These are phyloP conservation scores for Ryuthela nishihirai DNA, from an alignment of 2,888 invertebrate species.

Conservation along the genomic window DNA sequence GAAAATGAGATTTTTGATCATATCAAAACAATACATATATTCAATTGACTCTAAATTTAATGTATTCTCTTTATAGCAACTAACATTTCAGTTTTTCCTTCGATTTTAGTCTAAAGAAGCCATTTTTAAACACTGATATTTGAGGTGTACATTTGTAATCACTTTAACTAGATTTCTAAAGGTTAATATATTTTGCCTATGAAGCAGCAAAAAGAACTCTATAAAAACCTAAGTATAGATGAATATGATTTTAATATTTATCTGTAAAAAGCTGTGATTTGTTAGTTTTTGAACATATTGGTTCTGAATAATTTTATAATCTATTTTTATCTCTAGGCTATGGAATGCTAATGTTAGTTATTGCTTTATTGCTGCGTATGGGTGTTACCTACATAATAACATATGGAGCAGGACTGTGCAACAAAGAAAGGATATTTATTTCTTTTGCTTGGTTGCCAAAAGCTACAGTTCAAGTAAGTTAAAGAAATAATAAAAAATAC, in stretches of 20 bases:
- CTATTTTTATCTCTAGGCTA: slow-evolving; percentile 5
- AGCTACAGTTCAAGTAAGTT: slow-evolving; percentile 80
- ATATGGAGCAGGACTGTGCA: slow-evolving; percentile 58
- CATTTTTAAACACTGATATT: no score
- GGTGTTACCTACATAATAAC: slow-evolving; percentile 8
- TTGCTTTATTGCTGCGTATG: slow-evolving; percentile 17
- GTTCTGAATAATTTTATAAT: neutral
- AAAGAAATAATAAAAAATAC: neutral
- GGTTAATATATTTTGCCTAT: no score
- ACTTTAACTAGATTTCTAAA: no score
- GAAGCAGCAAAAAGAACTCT: no score
- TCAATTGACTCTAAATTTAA: no score
- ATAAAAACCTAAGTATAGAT: no score
- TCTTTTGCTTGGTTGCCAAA: slow-evolving; percentile 92
- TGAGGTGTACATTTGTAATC: no score
- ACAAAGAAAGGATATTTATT: slow-evolving; percentile 86
- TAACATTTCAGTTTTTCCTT: no score
- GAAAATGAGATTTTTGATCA: no score
- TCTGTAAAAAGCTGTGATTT: neutral
- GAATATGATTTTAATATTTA: neutral
- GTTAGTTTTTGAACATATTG: neutral
- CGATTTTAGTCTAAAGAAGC: no score
- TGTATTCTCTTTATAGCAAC: no score
- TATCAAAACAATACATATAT: no score
- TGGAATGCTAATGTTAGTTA: slow-evolving; percentile 3